Evolutionary conservation across 2,888 invertebrate genomes (phyloP), one percentile per base, ranked within the genome.

Genomic region (Brassicogethes aeneus): DNA sequence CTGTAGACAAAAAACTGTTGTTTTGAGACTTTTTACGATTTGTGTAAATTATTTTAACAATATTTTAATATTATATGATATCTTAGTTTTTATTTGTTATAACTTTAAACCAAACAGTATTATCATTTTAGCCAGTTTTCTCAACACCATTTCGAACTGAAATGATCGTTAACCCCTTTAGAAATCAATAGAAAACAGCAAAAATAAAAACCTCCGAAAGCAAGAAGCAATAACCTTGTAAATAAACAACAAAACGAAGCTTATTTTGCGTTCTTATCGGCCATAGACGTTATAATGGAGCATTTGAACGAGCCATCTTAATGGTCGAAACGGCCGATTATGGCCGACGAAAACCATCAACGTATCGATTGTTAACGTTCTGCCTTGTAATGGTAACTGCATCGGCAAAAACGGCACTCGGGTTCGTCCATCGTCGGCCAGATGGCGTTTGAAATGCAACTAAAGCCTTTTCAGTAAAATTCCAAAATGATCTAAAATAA

Each of bases 261-360:
- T 57, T 52, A 57, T 57, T 56, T 52, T 50, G 56, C 54, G 59
- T 57, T 56, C 59, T 55, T 58, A 53, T 59, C 55, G 62, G 59
- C 54, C 57, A 58, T 54, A n/a, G n/a, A n/a, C n/a, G n/a, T n/a
- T n/a, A n/a, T n/a, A n/a, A n/a, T 57, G 61, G 55, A 62, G 60
- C 63, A 56, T 65, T 64, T 57, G 60, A 61, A 64, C 64, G 63
- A 60, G 63, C 62, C 55, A 60, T 65, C 63, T 56, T 54, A 53
- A 50, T 50, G 57, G 54, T 57, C 50, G 46, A 48, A 66, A 66
- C 64, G 64, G 59, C 62, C 60, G 57, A 64, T 68, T 68, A 68
- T 68, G 62, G 65, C 62, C 62, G 62, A 64, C 68, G 66, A 68
- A 68, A 67, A 63, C 61, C 61, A n/a, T 63, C 66, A 67, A 68